phyloP scores from a whole-genome alignment of 2,888 invertebrate genomes.

The Pseudanteris insignis region DNA sequence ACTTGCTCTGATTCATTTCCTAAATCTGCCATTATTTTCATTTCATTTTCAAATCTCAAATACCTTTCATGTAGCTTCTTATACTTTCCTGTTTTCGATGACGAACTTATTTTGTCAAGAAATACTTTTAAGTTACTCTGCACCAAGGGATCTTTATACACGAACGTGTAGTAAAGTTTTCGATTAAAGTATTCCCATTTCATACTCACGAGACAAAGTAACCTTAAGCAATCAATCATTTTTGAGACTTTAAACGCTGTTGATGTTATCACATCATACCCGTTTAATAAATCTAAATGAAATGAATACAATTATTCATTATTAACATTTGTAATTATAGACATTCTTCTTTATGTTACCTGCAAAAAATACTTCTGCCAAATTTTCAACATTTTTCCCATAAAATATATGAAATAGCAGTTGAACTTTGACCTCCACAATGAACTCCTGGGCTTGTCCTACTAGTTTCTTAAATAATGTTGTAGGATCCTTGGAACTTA shows the following conservation, averaged over 20 bases:
- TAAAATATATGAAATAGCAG: constrained; percentile 69
- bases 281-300: constrained; percentile 72
- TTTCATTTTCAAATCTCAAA: constrained; percentile 71
- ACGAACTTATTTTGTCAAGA: no score
- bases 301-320: no score
- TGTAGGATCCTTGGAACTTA: constrained; percentile 72
- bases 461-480: constrained; percentile 74
- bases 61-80: constrained; percentile 68
- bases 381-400: constrained; percentile 68
- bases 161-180: constrained; percentile 72
- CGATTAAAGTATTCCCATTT: constrained; percentile 77
- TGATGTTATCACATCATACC: constrained; percentile 72
- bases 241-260: constrained; percentile 71
- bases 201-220: constrained; percentile 71
- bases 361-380: constrained; percentile 69
- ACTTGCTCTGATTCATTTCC: constrained; percentile 70
- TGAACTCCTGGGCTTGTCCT: constrained; percentile 73
- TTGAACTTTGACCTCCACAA: constrained; percentile 72
- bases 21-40: constrained; percentile 69
- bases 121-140: constrained; percentile 70
- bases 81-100: no score
- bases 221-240: constrained; percentile 71
- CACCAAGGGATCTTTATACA: constrained; percentile 69
- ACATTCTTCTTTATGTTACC: constrained; percentile 50
- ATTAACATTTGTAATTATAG: constrained; percentile 1